Conservation (phyloP, 2,888 invertebrate species). For the Thereva unica region DNA sequence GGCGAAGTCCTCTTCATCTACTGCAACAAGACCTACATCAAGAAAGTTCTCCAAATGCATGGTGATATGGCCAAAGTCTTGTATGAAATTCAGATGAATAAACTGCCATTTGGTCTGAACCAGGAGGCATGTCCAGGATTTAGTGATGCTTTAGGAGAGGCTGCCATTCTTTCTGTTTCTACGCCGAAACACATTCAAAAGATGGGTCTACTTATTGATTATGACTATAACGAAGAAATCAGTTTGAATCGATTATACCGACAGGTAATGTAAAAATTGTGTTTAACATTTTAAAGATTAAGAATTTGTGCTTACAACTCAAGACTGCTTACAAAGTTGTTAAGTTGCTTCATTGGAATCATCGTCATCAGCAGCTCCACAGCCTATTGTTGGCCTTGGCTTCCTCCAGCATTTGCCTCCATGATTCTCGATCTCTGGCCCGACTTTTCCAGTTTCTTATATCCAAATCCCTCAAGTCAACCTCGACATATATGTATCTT, state of each 20-base stretch:
- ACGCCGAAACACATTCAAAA: constrained; percentile 69
- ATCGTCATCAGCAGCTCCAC: too few relatives aligned
- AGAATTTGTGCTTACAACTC: too few relatives aligned
- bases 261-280: constrained; percentile 35
- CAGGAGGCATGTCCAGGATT: constrained; percentile 57
- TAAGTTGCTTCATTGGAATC: too few relatives aligned
- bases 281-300: neutral
- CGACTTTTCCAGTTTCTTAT: too few relatives aligned
- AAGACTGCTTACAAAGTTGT: too few relatives aligned
- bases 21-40: constrained; percentile 61
- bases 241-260: constrained; percentile 41
- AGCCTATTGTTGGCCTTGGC: too few relatives aligned
- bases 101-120: constrained; percentile 53
- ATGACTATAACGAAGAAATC: constrained; percentile 38
- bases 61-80: constrained; percentile 68
- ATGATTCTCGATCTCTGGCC: too few relatives aligned
- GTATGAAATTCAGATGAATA: constrained; percentile 64
- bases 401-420: too few relatives aligned
- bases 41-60: constrained; percentile 61
- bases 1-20: constrained; percentile 58
- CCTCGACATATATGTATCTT: too few relatives aligned
- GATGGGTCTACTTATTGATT: constrained; percentile 59
- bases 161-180: constrained; percentile 66
- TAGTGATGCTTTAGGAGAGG: constrained; percentile 71
- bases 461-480: too few relatives aligned